Base-by-base conservation (phyloP, 2,113 vertebrate genomes). In the Lepisosteus osseus region DNA sequence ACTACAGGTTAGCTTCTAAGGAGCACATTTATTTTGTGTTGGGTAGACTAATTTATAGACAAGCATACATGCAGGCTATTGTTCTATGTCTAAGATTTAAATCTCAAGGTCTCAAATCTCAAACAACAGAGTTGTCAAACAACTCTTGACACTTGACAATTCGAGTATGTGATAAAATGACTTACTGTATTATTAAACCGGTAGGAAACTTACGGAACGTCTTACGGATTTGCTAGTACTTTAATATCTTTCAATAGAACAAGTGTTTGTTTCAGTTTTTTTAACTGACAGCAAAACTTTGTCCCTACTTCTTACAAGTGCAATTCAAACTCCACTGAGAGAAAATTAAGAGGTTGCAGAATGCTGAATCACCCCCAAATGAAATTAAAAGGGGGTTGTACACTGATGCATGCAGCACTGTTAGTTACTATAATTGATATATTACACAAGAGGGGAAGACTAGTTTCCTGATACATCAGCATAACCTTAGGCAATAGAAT, bases 401-500 rank as follows among this genome's bases (percentile, higher is more conserved):
- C 47, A 65, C 54, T 65, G 62, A 43, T 65, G 29, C 13, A 9
- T 4, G 42, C 17, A 11, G 61, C 43, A 41, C 15, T 66, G 42
- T 11, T 9, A 42, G 42, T 42, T 42, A 15, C 56, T 57, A 40
- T 12, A 66, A 72, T 57, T 72, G 29, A 57, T 57, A 72, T 59
- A 72, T 45, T 57, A 56, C 42, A 72, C 41, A 17, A 8, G 40
- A 55, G 71, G 54, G 47, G 5, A 51, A n/a, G 11, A 12, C 17
- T 42, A 3, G 64, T 40, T 57, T 57, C 54, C 41, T 66, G 54
- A 66, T 17, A 65, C 51, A 57, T 65, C 47, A 72, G n/a, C 40
- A 66, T 54, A 64, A 64, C 15, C 45, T 3, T 44, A 65, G 29
- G 63, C 63, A 65, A 65, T 65, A 54, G 65, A 61, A 66, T 40